Percentiles rank a stretch among this genome's conserved stretches.
These are phyloP conservation scores for Mesoclemmys tuberculata DNA, from an alignment of 2,113 vertebrate species.

Conservation along the genomic window DNA sequence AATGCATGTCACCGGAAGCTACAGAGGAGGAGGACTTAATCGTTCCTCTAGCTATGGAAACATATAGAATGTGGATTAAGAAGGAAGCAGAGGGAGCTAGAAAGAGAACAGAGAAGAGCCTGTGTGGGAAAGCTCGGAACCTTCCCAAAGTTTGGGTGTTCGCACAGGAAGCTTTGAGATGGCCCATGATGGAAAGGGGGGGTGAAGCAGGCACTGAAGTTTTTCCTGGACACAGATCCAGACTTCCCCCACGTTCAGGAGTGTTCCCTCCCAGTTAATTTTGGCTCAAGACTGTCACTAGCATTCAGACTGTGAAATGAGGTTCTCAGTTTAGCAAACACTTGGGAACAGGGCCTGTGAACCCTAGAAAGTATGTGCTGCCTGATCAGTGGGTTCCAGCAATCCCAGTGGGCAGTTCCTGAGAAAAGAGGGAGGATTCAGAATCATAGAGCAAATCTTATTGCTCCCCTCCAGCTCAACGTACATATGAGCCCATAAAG, in stretches of 20 bases:
- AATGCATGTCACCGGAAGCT: neutral
- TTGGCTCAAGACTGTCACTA: neutral
- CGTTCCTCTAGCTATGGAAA: neutral
- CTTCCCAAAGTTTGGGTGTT: neutral
- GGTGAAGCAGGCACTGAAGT: no score
- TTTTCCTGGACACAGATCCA: no score
- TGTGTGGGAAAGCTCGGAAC: neutral
- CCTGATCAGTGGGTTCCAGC: neutral
- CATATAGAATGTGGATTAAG: neutral
- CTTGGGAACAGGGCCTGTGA: neutral
- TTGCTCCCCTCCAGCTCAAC: no score
- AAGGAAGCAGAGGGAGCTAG: neutral
- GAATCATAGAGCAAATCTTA: no score
- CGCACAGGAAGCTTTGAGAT: no score
- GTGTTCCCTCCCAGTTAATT: neutral
- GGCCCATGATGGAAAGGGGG: no score
- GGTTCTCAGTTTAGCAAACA: neutral
- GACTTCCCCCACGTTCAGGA: neutral
- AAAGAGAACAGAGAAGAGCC: neutral
- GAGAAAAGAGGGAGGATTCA: no score
- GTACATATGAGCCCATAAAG: neutral
- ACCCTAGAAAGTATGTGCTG: no score
- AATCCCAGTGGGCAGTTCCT: neutral
- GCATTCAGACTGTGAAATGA: neutral
- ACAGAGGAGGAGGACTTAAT: neutral